Conservation (phyloP, 2,888 invertebrate species). For the Hipparchia semele region DNA sequence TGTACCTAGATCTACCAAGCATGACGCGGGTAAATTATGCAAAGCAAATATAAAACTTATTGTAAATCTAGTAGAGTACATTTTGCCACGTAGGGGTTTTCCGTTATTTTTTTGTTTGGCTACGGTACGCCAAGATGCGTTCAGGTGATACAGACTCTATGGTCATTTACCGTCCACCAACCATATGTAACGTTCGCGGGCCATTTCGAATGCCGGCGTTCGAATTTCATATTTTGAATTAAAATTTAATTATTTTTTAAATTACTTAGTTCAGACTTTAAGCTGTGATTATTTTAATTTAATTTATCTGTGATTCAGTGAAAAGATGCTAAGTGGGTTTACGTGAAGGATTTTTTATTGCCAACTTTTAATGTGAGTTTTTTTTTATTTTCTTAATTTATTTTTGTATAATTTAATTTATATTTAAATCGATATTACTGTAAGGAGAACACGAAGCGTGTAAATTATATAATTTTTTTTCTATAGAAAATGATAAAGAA, state of each 20-base stretch:
- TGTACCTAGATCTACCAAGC: constrained; percentile 14
- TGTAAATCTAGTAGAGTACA: not conserved
- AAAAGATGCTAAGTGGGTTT: constrained; percentile 9
- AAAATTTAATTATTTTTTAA: constrained; percentile 33
- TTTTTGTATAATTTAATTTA: not conserved
- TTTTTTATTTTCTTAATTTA: not conserved
- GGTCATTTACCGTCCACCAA: constrained; percentile 69
- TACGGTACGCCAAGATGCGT: constrained; percentile 41
- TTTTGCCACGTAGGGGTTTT: constrained; percentile 24
- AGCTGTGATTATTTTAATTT: constrained; percentile 22
- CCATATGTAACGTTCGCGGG: constrained; percentile 63
- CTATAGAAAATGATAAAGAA: too few relatives aligned
- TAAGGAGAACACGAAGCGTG: not conserved
- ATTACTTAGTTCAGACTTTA: constrained; percentile 19
- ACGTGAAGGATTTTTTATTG: constrained; percentile 10
- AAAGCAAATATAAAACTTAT: constrained; percentile 8
- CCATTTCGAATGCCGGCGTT: constrained; percentile 54
- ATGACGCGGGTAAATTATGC: not conserved
- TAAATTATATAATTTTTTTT: too few relatives aligned
- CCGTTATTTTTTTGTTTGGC: constrained; percentile 34
- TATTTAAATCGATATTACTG: not conserved
- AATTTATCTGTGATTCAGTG: constrained; percentile 13
- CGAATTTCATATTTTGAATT: constrained; percentile 43
- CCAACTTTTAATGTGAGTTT: not conserved
- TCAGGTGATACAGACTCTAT: constrained; percentile 52